phyloP scores from a whole-genome alignment of 2,113 vertebrate species.

The Xiphias gladius region DNA sequence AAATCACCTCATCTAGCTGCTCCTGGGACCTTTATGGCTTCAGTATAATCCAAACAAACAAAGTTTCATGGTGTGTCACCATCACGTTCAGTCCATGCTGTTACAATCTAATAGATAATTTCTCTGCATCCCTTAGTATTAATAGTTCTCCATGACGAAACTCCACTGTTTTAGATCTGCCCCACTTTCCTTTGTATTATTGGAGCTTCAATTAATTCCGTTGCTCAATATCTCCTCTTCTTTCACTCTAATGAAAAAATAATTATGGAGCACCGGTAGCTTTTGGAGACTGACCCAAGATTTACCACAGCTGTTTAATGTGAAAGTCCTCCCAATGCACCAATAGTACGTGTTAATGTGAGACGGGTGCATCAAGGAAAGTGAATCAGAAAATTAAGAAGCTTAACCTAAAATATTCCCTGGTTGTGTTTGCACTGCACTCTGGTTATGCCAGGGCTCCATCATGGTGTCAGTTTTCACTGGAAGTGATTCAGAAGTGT shows the following conservation, averaged over 20 bases:
- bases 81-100: neutral
- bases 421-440: neutral
- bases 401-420: neutral
- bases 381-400: slow-evolving; percentile 13
- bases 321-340: slow-evolving; percentile 8
- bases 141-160: neutral
- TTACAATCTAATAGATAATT: neutral
- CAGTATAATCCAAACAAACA: neutral
- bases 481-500: neutral
- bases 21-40: neutral
- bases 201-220: neutral
- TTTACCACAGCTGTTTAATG: slow-evolving; percentile 21
- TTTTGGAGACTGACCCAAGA: slow-evolving; percentile 15
- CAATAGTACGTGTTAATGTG: slow-evolving; percentile 13
- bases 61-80: neutral
- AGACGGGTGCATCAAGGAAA: slow-evolving; percentile 16
- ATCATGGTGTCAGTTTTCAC: neutral
- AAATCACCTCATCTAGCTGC: neutral
- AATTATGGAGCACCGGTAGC: neutral
- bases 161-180: neutral
- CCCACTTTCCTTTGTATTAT: neutral
- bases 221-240: neutral
- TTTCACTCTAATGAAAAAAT: neutral
- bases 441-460: neutral
- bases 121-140: neutral